phyloP scores from a whole-genome alignment of 2,797 vertebrate genomes.

The Periparus ater region DNA sequence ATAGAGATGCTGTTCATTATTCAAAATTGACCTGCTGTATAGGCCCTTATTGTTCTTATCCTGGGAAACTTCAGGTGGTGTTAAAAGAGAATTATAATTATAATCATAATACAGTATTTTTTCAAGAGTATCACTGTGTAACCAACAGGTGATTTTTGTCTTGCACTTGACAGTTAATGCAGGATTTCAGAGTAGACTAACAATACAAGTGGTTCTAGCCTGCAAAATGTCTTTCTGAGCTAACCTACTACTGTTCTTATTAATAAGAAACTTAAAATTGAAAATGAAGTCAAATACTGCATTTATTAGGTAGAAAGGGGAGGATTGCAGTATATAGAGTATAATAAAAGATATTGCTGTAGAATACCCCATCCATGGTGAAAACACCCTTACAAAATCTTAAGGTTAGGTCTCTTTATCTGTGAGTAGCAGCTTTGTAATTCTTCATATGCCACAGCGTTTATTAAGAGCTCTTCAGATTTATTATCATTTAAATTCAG shows the following conservation, averaged over 20 bases:
- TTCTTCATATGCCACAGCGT: neutral
- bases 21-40: neutral
- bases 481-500: neutral
- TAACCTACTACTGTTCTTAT: neutral
- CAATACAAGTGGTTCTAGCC: neutral
- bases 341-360: neutral
- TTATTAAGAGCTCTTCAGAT: constrained; percentile 29
- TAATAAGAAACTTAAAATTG: neutral
- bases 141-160: neutral
- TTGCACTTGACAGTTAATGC: neutral
- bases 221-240: neutral
- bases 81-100: neutral
- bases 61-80: neutral
- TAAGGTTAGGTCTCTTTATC: neutral
- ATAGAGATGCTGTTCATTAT: neutral
- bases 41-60: neutral
- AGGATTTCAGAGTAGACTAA: neutral
- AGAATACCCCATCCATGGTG: neutral
- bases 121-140: neutral
- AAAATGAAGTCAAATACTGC: neutral
- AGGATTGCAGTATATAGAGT: neutral
- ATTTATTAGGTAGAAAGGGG: neutral
- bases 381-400: neutral
- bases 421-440: neutral
- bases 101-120: neutral